A percentile compares a stretch with the other conserved stretches of the same genome.
These are phyloP conservation scores for Triplophysa bombifrons DNA, from an alignment of 2,797 vertebrate genomes.

Conservation along the genomic window DNA sequence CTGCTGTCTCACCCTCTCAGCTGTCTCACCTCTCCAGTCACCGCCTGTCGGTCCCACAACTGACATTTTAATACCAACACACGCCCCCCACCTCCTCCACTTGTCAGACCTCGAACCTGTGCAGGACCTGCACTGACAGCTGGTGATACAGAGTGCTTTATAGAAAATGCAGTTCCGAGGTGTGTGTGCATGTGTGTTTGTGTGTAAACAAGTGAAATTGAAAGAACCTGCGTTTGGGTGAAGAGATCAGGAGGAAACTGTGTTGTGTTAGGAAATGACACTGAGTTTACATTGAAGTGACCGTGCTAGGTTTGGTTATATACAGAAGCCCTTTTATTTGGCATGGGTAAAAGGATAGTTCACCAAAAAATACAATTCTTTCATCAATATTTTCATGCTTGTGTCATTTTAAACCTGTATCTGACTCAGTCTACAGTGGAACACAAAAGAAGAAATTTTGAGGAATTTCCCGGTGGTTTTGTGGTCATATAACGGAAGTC, in stretches of 20 bases:
- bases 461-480: background rate
- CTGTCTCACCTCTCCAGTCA: constrained; percentile 68
- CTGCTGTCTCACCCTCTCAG: constrained; percentile 68
- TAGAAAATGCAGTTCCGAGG: constrained; percentile 47
- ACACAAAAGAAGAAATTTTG: background rate
- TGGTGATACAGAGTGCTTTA: constrained; percentile 64
- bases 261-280: constrained; percentile 12
- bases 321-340: background rate
- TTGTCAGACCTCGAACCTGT: constrained; percentile 71
- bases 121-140: constrained; percentile 60
- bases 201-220: constrained; percentile 24
- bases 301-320: background rate
- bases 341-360: background rate
- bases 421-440: too few species aligned
- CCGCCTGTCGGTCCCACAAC: constrained; percentile 69
- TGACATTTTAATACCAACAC: constrained; percentile 74
- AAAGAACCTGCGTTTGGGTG: constrained; percentile 25
- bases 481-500: too few species aligned
- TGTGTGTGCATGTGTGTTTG: constrained; percentile 20
- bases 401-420: too few species aligned
- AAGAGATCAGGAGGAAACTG: constrained; percentile 19
- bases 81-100: constrained; percentile 65
- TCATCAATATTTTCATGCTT: too few species aligned
- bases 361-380: background rate
- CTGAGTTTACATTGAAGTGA: background rate